phyloP scores from a whole-genome alignment of 2,888 invertebrate species.

The Hipparchia sbordonii region DNA sequence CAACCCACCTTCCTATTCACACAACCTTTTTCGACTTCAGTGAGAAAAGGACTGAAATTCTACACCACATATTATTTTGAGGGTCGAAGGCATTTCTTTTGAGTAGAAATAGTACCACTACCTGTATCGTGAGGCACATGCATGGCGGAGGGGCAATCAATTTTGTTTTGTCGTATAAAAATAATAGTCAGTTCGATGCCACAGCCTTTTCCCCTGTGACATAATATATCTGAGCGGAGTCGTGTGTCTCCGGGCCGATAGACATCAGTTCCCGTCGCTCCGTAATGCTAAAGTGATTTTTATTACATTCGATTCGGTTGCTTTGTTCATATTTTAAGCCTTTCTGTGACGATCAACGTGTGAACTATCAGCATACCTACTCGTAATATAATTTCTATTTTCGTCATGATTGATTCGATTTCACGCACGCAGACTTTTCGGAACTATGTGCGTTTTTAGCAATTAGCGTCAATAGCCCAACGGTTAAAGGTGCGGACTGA shows the following conservation, averaged over 20 bases:
- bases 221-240: conserved; percentile 73
- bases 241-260: conserved; percentile 77
- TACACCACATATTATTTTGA: background rate
- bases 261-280: conserved; percentile 77
- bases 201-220: conserved; percentile 72
- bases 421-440: too few species aligned
- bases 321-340: conserved; percentile 73
- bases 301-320: conserved; percentile 80
- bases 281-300: conserved; percentile 80
- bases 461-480: too few species aligned
- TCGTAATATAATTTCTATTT: background rate
- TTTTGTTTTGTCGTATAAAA: conserved; percentile 76
- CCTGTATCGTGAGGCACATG: conserved; percentile 37
- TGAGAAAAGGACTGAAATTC: background rate
- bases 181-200: conserved; percentile 72
- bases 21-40: background rate
- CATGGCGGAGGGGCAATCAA: conserved; percentile 54
- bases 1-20: background rate
- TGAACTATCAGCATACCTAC: conserved; percentile 1
- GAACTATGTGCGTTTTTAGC: too few species aligned
- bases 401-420: background rate
- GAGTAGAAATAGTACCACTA: conserved; percentile 26
- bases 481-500: too few species aligned
- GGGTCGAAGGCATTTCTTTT: conserved; percentile 8
- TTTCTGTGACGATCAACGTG: conserved; percentile 44